Evolutionary conservation across 2,888 invertebrate genomes (phyloP), one percentile per base, ranked within the genome.

Genomic region (Xestia sexstrigata): DNA sequence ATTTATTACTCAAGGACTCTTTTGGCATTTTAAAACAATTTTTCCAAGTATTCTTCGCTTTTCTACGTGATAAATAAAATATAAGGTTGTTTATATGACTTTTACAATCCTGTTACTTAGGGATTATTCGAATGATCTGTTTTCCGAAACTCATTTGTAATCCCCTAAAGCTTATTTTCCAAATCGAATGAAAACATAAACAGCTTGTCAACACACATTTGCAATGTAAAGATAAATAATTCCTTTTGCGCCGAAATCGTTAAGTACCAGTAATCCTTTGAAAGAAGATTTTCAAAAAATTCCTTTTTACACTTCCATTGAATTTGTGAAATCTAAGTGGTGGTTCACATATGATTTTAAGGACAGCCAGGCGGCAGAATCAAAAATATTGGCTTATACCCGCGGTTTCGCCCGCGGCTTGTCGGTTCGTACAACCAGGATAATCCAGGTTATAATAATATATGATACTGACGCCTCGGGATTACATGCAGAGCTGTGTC

Each of bases 211-310:
- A n/a, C 30, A 26, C n/a, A 66, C 7, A 49, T 23, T 45, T n/a
- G 26, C 17, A 1, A 65, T 8, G n/a, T 65, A 52, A 63, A 47
- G 52, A 7, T 35, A 52, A 73, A 42, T n/a, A 1, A 47, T 65
- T 47, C 9, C n/a, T n/a, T 47, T n/a, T 20, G 60, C 26, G 2
- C 9, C 20, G 8, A 55, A 52, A 45, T 60, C 45, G 60, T 30
- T 72, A 60, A 60, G 55, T n/a, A 55, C 45, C 52, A 52, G 60
- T 72, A 79, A 79, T 79, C 45, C 9, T 8, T 47, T 67, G 7
- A 62, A 47, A 79, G 67, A 26, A 45, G 62, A 63, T 80, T 74
- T 30, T 13, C 9, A n/a, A 26, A 74, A 47, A 79, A 81, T 52
- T n/a, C 15, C 4, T 58, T 66, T 80, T 69, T n/a, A 66, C 45